phyloP scores from a whole-genome alignment of 1,140 invertebrate species.

The Mercenaria mercenaria region DNA sequence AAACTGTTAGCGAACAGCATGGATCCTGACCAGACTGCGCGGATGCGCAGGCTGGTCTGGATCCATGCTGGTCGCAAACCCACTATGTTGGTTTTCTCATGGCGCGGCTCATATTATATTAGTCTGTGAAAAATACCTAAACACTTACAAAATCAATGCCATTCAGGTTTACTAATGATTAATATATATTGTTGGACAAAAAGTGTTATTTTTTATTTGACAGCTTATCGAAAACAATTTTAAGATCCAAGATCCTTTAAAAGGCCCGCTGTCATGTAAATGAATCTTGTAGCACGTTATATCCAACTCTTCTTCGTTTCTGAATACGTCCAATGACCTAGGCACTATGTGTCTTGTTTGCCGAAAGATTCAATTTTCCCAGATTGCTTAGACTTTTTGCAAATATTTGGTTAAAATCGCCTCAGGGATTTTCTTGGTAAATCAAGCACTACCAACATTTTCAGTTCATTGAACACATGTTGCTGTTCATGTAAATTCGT shows the following conservation, averaged over 20 bases:
- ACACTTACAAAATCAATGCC: no score
- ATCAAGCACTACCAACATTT: neutral
- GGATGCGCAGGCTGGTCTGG: no score
- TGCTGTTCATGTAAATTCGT: neutral
- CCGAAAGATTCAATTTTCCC: neutral
- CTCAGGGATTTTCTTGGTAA: constrained; percentile 27
- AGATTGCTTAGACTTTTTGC: neutral
- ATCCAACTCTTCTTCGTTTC: neutral
- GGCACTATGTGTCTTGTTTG: neutral
- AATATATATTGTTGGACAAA: neutral
- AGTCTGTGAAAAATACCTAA: neutral
- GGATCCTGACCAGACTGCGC: no score
- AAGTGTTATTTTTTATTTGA: neutral
- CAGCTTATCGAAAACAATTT: neutral
- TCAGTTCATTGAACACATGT: neutral
- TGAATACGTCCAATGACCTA: neutral
- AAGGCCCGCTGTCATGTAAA: neutral
- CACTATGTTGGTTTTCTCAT: no score
- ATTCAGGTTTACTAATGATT: neutral
- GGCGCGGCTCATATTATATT: no score
- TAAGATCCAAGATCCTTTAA: neutral
- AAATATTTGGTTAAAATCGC: no score
- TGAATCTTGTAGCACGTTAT: neutral
- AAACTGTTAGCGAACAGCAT: no score
- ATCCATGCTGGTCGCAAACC: no score